These are phyloP conservation scores for Iphiclides podalirius DNA, from an alignment of 2,888 invertebrate genomes.

Conservation along the genomic window DNA sequence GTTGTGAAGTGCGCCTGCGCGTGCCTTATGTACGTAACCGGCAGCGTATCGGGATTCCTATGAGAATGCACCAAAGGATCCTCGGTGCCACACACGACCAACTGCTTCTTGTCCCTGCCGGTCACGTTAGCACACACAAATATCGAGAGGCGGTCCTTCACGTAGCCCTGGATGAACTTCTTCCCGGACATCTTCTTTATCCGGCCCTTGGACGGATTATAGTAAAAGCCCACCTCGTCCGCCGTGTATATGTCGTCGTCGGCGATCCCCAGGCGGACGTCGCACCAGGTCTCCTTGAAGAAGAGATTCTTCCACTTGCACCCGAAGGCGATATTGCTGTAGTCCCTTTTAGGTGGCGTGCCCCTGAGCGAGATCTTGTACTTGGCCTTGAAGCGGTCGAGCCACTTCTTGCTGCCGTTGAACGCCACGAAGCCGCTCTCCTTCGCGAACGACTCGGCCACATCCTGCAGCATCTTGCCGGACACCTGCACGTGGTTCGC, in stretches of 20 bases:
- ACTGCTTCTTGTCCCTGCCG: conserved; percentile 43
- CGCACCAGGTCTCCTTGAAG: conserved; percentile 48
- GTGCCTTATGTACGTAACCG: conserved; percentile 46
- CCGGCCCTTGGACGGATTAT: conserved; percentile 46
- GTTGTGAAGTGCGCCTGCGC: conserved; percentile 46
- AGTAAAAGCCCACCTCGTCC: conserved; percentile 47
- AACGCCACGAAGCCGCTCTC: conserved; percentile 46
- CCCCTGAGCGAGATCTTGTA: conserved; percentile 41
- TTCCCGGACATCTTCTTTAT: conserved; percentile 44
- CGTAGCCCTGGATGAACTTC: conserved; percentile 46
- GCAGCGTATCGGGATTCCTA: conserved; percentile 41
- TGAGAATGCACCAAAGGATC: conserved; percentile 43
- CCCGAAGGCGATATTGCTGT: conserved; percentile 33
- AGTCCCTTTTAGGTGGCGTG: conserved; percentile 29
- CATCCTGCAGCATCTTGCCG: conserved; percentile 44
- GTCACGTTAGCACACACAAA: conserved; percentile 46
- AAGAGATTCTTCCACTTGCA: conserved; percentile 49
- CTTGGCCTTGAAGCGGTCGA: conserved; percentile 46
- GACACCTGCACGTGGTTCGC: conserved; percentile 39
- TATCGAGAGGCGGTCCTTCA: conserved; percentile 43
- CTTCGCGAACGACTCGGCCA: conserved; percentile 43
- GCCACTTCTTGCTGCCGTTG: conserved; percentile 49
- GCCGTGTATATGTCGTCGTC: conserved; percentile 49
- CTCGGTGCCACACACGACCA: conserved; percentile 46
- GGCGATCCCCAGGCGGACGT: conserved; percentile 37